A percentile compares a stretch with the other conserved stretches of the same genome.
phyloP scores from a whole-genome alignment of 1,140 invertebrate species.

The Temnothorax curvispinosus region DNA sequence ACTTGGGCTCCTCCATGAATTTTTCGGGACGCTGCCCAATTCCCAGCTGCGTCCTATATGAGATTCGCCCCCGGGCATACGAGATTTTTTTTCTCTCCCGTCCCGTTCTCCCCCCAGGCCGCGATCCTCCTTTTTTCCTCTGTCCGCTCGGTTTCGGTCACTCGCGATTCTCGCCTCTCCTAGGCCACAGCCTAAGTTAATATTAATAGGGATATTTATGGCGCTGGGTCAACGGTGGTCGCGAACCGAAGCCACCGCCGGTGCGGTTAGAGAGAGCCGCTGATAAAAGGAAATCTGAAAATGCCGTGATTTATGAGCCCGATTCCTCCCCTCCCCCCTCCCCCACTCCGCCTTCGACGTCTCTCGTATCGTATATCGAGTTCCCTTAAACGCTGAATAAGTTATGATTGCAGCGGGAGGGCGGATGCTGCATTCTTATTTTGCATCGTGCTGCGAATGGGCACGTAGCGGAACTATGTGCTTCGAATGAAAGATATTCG shows the following conservation, averaged over 20 bases:
- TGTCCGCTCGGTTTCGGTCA: conserved; percentile 63
- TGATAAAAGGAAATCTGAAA: conserved; percentile 85
- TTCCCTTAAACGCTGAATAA: conserved; percentile 81
- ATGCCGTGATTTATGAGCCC: conserved; percentile 82
- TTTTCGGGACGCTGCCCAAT: conserved; percentile 72
- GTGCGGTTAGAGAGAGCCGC: conserved; percentile 75
- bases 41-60: conserved; percentile 76
- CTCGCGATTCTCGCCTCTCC: conserved; percentile 79
- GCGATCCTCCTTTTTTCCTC: conserved; percentile 18
- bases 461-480: neutral
- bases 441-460: neutral
- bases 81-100: conserved; percentile 82
- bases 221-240: conserved; percentile 81
- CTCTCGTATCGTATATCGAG: conserved; percentile 66
- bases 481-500: neutral
- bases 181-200: conserved; percentile 82
- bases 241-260: conserved; percentile 53
- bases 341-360: neutral
- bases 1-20: conserved; percentile 70
- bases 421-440: conserved; percentile 61
- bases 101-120: conserved; percentile 51
- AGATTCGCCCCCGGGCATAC: conserved; percentile 81
- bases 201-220: conserved; percentile 86
- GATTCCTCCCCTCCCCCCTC: conserved; percentile 49
- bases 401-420: conserved; percentile 70